Evolutionary conservation across 2,888 invertebrate genomes (phyloP).

Genomic region (Polydrusus cervinus): DNA sequence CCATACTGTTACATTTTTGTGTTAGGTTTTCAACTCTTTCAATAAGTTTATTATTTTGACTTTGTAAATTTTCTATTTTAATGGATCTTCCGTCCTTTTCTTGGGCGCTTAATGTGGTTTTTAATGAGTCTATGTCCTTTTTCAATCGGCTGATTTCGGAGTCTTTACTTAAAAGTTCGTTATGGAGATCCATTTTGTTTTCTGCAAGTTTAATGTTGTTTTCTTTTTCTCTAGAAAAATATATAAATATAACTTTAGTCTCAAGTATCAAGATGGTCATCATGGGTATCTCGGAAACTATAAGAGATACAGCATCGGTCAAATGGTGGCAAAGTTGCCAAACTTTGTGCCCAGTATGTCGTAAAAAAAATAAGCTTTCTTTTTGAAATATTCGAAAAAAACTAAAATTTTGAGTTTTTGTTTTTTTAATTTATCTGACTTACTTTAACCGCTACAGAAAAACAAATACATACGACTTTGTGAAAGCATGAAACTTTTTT

Average conservation of each 20-base stretch:
- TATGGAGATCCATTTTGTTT: slow-evolving; percentile 69
- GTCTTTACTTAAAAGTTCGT: slow-evolving; percentile 68
- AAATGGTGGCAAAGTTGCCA: too few relatives aligned
- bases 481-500: too few relatives aligned
- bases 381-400: too few relatives aligned
- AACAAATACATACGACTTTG: too few relatives aligned
- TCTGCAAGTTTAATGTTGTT: slow-evolving; percentile 69
- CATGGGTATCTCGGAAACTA: too few relatives aligned
- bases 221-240: slow-evolving; percentile 64
- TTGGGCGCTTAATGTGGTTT: slow-evolving; percentile 60
- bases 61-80: slow-evolving; percentile 67
- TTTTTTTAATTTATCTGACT: too few relatives aligned
- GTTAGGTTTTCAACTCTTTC: slow-evolving; percentile 67
- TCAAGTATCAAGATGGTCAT: too few relatives aligned
- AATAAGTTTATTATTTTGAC: slow-evolving; percentile 68
- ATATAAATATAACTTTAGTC: not conserved
- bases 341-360: too few relatives aligned
- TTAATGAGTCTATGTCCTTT: slow-evolving; percentile 64
- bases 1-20: slow-evolving; percentile 64
- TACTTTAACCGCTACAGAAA: too few relatives aligned
- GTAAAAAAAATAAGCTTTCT: too few relatives aligned
- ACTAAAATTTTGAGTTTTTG: too few relatives aligned
- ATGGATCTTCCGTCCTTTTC: slow-evolving; percentile 59
- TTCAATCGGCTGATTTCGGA: slow-evolving; percentile 66
- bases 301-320: too few relatives aligned